phyloP scores from a whole-genome alignment of 2,888 invertebrate species.

The Caenorhabditis panamensis region DNA sequence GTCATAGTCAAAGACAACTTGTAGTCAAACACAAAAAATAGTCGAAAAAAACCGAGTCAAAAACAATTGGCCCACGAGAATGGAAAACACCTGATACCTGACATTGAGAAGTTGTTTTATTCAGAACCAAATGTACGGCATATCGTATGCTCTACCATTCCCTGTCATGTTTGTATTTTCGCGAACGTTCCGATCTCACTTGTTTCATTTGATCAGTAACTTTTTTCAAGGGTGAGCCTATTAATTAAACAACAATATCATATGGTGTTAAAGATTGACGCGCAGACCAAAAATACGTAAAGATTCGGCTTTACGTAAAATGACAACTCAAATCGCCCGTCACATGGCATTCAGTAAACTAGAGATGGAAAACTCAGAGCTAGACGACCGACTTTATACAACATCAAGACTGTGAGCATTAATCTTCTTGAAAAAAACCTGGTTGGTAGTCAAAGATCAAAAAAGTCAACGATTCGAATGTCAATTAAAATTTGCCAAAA shows the following conservation, averaged over 20 bases:
- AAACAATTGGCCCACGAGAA: too few relatives aligned
- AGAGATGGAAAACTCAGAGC: conserved; percentile 72
- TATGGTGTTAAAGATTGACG: conserved; percentile 24
- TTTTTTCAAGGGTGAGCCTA: conserved; percentile 60
- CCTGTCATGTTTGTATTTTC: conserved; percentile 65
- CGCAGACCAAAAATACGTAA: conserved; percentile 57
- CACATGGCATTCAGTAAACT: conserved; percentile 69
- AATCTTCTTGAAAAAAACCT: not conserved
- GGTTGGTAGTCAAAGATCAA: too few relatives aligned
- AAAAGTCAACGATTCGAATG: too few relatives aligned
- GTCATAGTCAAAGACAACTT: too few relatives aligned
- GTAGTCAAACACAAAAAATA: too few relatives aligned
- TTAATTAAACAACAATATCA: not conserved
- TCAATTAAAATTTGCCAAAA: too few relatives aligned
- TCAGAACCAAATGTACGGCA: conserved; percentile 63
- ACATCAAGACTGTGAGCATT: conserved; percentile 24
- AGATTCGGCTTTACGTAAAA: conserved; percentile 61
- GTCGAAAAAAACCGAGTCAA: too few relatives aligned
- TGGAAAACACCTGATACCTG: too few relatives aligned
- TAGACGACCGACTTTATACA: conserved; percentile 65
- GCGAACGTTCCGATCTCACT: conserved; percentile 65
- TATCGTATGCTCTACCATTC: conserved; percentile 66
- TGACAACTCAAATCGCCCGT: conserved; percentile 65
- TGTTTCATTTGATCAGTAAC: conserved; percentile 67
- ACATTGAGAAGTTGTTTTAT: too few relatives aligned